Conservation (phyloP, 1,140 invertebrate species). For the Bradysia coprophila region DNA sequence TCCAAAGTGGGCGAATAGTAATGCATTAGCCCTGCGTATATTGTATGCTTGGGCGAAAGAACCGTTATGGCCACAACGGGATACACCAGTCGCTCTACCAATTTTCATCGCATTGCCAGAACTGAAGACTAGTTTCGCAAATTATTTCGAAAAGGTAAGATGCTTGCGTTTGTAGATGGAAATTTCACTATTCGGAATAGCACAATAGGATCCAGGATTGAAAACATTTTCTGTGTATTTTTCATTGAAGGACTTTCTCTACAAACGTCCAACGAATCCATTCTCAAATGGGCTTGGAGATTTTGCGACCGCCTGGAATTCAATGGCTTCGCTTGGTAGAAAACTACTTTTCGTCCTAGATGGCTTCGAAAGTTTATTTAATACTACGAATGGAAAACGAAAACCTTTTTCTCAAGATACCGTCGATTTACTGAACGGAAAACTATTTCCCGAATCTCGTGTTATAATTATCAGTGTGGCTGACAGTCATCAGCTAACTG, state of each 20-base stretch:
- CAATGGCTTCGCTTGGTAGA: constrained; percentile 26
- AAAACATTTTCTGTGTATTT: neutral
- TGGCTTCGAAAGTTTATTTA: constrained; percentile 28
- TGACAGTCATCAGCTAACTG: constrained; percentile 13
- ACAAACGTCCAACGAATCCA: constrained; percentile 6
- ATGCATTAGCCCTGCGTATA: constrained; percentile 27
- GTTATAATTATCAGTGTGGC: constrained; percentile 28
- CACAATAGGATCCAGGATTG: too few relatives aligned
- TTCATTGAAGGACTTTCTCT: constrained; percentile 23
- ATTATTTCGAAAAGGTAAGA: constrained; percentile 7
- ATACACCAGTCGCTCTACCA: constrained; percentile 21
- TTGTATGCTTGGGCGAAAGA: constrained; percentile 31
- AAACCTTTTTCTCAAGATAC: constrained; percentile 25
- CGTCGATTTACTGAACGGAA: constrained; percentile 29
- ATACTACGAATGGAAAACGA: constrained; percentile 10
- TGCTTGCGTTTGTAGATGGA: neutral
- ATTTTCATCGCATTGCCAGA: constrained; percentile 32
- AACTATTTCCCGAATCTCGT: constrained; percentile 31
- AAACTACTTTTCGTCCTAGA: constrained; percentile 32
- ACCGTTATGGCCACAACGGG: constrained; percentile 20
- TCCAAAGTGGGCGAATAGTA: constrained; percentile 30
- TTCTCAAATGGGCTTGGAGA: constrained; percentile 6
- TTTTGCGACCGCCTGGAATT: constrained; percentile 17
- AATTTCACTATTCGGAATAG: too few relatives aligned
- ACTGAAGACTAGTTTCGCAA: constrained; percentile 18